Evolutionary conservation across 2,888 invertebrate species (phyloP).

Genomic region (Holacanthella duospinosa): DNA sequence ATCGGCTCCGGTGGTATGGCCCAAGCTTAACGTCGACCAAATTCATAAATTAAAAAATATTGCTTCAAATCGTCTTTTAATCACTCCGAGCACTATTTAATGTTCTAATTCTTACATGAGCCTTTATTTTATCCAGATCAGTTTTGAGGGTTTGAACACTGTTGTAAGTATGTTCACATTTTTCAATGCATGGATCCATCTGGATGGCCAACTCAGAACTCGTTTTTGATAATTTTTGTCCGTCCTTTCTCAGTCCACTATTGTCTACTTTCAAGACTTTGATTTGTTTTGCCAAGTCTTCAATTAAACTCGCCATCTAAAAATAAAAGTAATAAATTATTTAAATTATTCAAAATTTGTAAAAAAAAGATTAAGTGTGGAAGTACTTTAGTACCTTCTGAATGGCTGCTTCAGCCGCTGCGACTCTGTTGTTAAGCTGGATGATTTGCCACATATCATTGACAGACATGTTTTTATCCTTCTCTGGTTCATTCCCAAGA

Average conservation of each 20-base stretch:
- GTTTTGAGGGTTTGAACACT: not conserved
- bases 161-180: not conserved
- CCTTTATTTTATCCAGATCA: constrained; percentile 13
- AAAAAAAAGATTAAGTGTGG: not conserved
- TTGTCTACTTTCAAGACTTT: constrained; percentile 14
- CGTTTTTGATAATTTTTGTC: not conserved
- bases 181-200: constrained; percentile 9
- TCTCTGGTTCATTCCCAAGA: constrained; percentile 27
- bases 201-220: not conserved
- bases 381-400: constrained; percentile 37
- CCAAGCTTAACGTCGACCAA: no score
- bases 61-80: no score
- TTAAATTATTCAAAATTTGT: not conserved
- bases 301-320: constrained; percentile 49
- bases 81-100: no score
- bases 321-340: not conserved
- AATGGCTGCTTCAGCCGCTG: constrained; percentile 53
- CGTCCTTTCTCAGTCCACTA: not conserved
- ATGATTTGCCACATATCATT: constrained; percentile 57
- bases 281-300: constrained; percentile 48
- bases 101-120: constrained; percentile 13
- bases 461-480: constrained; percentile 34
- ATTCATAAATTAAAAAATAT: no score
- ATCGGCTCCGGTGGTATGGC: no score
- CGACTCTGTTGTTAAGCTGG: constrained; percentile 53